phyloP scores from a whole-genome alignment of 23 tunicate species.

The Corella eumyota region DNA sequence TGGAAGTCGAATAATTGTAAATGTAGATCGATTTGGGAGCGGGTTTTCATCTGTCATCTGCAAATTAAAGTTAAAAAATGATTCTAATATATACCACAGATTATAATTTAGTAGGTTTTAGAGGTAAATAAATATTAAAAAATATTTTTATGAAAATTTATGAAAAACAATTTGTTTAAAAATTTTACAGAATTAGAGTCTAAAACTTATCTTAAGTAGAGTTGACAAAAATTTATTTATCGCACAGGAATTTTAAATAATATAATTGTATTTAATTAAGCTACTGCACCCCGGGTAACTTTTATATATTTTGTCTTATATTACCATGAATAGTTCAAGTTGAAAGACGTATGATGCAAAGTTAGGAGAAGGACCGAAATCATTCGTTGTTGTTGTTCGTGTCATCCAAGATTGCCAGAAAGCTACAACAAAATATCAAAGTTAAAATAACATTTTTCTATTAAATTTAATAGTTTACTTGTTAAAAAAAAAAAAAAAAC shows the following conservation, averaged over 20 bases:
- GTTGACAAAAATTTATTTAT: no score
- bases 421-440: slow-evolving; percentile 20
- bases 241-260: no score
- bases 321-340: slow-evolving; percentile 86
- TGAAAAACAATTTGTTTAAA: no score
- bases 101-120: not conserved
- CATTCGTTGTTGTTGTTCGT: slow-evolving; percentile 37
- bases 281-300: no score
- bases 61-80: not conserved
- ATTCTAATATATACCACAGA: no score
- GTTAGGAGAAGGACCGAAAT: slow-evolving; percentile 73
- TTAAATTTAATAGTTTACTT: no score
- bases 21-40: slow-evolving; percentile 78
- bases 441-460: no score
- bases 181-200: not conserved
- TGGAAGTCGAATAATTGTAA: slow-evolving; percentile 70
- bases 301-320: no score
- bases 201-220: no score
- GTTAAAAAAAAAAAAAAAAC: no score
- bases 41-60: slow-evolving; percentile 99
- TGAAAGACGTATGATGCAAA: slow-evolving; percentile 66
- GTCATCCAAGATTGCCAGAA: slow-evolving; percentile 90
- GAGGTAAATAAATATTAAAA: not conserved
- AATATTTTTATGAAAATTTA: no score
- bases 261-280: no score